These are phyloP conservation scores for Neotoxoptera formosana DNA, from an alignment of 1,140 invertebrate genomes.

Conservation along the genomic window DNA sequence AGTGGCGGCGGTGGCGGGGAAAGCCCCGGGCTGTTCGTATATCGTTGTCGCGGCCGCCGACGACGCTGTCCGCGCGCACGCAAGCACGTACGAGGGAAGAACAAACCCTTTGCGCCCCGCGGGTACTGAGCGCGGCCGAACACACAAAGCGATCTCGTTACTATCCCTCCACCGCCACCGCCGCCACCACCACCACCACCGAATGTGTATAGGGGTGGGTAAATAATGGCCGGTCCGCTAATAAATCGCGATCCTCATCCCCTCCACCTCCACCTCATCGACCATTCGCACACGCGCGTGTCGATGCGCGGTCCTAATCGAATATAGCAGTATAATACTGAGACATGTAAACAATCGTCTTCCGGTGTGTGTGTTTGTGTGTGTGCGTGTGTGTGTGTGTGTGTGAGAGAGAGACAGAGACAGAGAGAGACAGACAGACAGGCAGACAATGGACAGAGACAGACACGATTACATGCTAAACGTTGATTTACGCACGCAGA, in stretches of 20 bases:
- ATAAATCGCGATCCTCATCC: background rate
- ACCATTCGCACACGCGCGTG: no score
- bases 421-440: no score
- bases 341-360: background rate
- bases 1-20: no score
- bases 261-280: background rate
- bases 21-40: background rate
- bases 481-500: background rate
- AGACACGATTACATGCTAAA: background rate
- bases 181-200: background rate
- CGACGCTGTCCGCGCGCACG: background rate
- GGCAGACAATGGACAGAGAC: background rate
- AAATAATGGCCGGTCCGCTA: conserved; percentile 6
- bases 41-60: background rate
- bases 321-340: background rate
- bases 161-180: no score
- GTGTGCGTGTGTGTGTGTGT: background rate
- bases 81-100: background rate
- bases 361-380: background rate
- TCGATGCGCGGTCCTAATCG: background rate
- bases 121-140: background rate
- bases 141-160: background rate
- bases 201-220: background rate
- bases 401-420: background rate
- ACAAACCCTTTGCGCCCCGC: background rate